A percentile compares a stretch with the other conserved stretches of the same genome.
Evolutionary conservation across 2,888 invertebrate genomes (phyloP).

Genomic region (Heliothis peltigera): DNA sequence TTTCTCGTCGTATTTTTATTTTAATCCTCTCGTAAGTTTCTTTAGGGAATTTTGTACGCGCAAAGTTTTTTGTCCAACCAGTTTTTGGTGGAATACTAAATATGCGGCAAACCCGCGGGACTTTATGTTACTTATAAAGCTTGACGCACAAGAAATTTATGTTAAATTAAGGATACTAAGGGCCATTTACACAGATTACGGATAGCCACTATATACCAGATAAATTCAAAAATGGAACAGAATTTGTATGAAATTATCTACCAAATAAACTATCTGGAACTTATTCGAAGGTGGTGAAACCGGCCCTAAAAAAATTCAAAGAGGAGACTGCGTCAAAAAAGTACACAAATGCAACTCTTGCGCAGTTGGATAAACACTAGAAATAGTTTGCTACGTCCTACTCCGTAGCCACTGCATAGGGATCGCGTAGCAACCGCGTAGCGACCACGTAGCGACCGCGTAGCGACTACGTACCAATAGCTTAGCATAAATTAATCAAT

Average conservation of each 20-base stretch:
- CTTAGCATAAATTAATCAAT: conserved; percentile 18
- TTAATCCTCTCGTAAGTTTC: conserved; percentile 53
- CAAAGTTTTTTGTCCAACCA: conserved; percentile 42
- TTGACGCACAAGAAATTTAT: background rate
- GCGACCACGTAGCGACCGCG: background rate
- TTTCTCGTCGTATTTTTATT: conserved; percentile 52
- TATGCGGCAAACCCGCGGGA: conserved; percentile 26
- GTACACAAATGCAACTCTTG: too few relatives aligned
- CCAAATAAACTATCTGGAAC: too few relatives aligned
- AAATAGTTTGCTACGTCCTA: background rate
- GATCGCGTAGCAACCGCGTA: background rate
- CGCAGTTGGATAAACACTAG: too few relatives aligned
- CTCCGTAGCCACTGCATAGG: conserved; percentile 24
- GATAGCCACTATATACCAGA: too few relatives aligned
- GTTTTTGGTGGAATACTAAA: conserved; percentile 56
- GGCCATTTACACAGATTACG: too few relatives aligned
- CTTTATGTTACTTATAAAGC: conserved; percentile 24
- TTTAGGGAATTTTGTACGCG: conserved; percentile 26
- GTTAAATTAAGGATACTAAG: too few relatives aligned
- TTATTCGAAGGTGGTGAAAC: too few relatives aligned
- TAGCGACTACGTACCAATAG: background rate
- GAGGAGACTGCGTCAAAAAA: too few relatives aligned
- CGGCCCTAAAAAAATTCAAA: too few relatives aligned
- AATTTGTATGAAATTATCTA: too few relatives aligned
- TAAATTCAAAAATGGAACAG: too few relatives aligned